phyloP scores from a whole-genome alignment of 2,888 invertebrate genomes.

The Lymantria dispar region DNA sequence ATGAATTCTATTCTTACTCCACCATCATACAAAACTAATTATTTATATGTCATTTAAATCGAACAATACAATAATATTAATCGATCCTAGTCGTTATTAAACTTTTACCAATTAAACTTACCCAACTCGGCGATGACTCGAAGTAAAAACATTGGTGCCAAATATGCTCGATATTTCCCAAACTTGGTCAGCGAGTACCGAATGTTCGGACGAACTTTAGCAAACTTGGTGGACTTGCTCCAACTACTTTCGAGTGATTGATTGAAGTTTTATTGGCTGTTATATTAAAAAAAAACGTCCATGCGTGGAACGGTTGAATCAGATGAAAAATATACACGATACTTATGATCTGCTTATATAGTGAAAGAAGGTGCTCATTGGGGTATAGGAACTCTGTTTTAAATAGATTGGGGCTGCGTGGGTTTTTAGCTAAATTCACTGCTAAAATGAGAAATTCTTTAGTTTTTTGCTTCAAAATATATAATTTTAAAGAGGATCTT shows the following conservation, averaged over 20 bases:
- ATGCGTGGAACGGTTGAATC: neutral
- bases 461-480: neutral
- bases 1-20: too few relatives aligned
- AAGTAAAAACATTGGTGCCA: conserved; percentile 17
- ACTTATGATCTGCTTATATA: too few relatives aligned
- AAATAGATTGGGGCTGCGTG: too few relatives aligned
- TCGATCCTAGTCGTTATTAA: neutral
- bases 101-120: conserved; percentile 34
- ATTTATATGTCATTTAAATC: too few relatives aligned
- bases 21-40: too few relatives aligned
- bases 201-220: conserved; percentile 8
- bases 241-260: conserved; percentile 31
- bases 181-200: conserved; percentile 8
- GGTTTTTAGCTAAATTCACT: too few relatives aligned
- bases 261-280: conserved; percentile 31
- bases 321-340: too few relatives aligned
- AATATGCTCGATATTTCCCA: conserved; percentile 20
- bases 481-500: too few relatives aligned
- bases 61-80: too few relatives aligned
- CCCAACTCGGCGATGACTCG: conserved; percentile 15
- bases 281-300: conserved; percentile 24
- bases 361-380: too few relatives aligned
- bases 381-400: too few relatives aligned
- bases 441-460: too few relatives aligned
- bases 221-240: conserved; percentile 25